Conservation (phyloP, 2,113 vertebrate species). For the Sitta europaea region DNA sequence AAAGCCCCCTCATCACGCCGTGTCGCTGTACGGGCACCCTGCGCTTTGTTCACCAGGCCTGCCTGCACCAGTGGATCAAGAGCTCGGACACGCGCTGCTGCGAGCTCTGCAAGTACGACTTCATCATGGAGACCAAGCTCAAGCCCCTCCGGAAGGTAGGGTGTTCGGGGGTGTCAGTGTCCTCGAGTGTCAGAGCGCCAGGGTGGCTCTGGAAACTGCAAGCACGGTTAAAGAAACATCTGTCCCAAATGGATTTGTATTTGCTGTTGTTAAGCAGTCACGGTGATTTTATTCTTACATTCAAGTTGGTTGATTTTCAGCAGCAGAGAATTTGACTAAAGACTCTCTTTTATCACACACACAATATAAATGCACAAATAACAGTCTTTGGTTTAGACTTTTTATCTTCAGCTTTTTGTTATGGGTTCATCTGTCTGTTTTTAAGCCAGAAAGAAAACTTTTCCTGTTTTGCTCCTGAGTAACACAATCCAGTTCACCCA, state of each 20-base stretch:
- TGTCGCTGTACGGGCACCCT: conserved; percentile 94
- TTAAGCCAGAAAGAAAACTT: not conserved
- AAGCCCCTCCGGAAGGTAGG: conserved; percentile 92
- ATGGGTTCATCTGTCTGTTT: not conserved
- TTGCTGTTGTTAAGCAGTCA: not conserved
- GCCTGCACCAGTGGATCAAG: conserved; percentile 98
- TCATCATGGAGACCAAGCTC: conserved; percentile 96
- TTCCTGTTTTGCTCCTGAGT: not conserved
- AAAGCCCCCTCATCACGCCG: conserved; percentile 90
- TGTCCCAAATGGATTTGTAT: not conserved
- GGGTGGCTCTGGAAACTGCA: not conserved
- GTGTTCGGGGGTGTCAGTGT: not conserved
- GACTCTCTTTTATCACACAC: not conserved
- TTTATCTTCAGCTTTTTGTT: not conserved
- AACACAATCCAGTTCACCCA: not conserved
- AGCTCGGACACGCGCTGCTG: conserved; percentile 96
- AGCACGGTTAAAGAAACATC: not conserved
- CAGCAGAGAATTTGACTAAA: not conserved
- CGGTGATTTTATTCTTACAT: not conserved
- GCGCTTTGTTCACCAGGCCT: conserved; percentile 92
- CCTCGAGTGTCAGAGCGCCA: not conserved
- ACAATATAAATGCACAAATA: not conserved
- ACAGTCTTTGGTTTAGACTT: not conserved
- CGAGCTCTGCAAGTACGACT: conserved; percentile 98
- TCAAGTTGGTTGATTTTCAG: not conserved